Evolutionary conservation across 1,140 invertebrate genomes (phyloP).

Genomic region (Drosophila repleta): DNA sequence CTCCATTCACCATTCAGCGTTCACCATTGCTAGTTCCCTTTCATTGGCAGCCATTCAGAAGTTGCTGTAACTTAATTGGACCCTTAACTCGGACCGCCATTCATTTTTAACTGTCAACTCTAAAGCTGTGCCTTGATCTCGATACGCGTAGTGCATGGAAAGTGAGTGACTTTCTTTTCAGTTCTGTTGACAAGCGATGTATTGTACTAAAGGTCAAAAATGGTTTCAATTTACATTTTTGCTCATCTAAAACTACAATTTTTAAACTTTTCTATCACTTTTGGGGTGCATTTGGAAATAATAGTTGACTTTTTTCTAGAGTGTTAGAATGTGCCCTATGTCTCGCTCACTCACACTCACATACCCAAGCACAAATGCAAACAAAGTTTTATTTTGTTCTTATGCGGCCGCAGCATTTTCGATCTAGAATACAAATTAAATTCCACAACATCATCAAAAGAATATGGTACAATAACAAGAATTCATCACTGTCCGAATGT

Average conservation of each 20-base stretch:
- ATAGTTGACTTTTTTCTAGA: constrained; percentile 25
- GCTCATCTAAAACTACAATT: constrained; percentile 19
- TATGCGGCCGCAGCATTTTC: constrained; percentile 41
- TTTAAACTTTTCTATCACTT: constrained; percentile 53
- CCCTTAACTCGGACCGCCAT: constrained; percentile 48
- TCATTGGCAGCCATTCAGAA: constrained; percentile 43
- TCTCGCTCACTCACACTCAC: constrained; percentile 27
- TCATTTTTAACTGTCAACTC: constrained; percentile 54
- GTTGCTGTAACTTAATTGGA: constrained; percentile 56
- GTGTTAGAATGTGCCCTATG: constrained; percentile 19
- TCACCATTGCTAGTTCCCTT: neutral
- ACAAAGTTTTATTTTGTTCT: constrained; percentile 55
- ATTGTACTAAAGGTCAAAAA: constrained; percentile 6
- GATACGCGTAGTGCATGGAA: constrained; percentile 4
- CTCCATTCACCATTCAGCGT: neutral
- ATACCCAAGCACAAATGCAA: constrained; percentile 16
- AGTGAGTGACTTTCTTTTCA: neutral
- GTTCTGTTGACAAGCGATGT: constrained; percentile 8
- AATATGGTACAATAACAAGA: constrained; percentile 44
- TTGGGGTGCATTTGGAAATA: constrained; percentile 70
- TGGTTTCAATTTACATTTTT: constrained; percentile 35
- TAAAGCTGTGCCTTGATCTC: constrained; percentile 3
- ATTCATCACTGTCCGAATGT: neutral
- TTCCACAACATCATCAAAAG: constrained; percentile 56
- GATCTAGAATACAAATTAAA: constrained; percentile 75